These are phyloP conservation scores for Phyllostomus discolor DNA, from an alignment of 2,113 vertebrate genomes.

Conservation along the genomic window DNA sequence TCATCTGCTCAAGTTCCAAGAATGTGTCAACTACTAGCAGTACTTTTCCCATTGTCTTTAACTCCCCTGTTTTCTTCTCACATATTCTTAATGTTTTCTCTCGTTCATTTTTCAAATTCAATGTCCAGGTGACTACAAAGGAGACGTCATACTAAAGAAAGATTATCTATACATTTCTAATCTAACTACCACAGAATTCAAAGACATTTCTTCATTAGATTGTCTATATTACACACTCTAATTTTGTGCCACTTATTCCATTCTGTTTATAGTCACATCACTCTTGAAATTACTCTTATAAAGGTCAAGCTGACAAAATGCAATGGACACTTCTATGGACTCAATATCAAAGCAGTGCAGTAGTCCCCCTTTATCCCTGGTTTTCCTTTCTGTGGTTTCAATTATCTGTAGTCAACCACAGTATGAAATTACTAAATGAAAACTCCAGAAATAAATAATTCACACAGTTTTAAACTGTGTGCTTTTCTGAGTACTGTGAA, in stretches of 20 bases:
- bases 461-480: neutral
- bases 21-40: neutral
- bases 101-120: neutral
- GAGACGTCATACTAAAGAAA: neutral
- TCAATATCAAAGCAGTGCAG: neutral
- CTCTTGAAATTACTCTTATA: neutral
- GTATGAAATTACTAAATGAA: neutral
- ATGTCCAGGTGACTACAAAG: neutral
- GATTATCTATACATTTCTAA: neutral
- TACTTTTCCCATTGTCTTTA: neutral
- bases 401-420: neutral
- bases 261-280: neutral
- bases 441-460: neutral
- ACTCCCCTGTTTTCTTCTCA: neutral
- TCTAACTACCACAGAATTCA: neutral
- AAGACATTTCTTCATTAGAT: neutral
- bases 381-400: neutral
- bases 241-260: neutral
- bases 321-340: neutral
- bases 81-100: neutral
- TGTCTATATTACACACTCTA: neutral
- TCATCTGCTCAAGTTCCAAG: neutral
- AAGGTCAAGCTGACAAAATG: conserved; percentile 34
- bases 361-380: neutral
- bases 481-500: neutral